Conservation (phyloP, 2,113 vertebrate species). For the Xiphias gladius region DNA sequence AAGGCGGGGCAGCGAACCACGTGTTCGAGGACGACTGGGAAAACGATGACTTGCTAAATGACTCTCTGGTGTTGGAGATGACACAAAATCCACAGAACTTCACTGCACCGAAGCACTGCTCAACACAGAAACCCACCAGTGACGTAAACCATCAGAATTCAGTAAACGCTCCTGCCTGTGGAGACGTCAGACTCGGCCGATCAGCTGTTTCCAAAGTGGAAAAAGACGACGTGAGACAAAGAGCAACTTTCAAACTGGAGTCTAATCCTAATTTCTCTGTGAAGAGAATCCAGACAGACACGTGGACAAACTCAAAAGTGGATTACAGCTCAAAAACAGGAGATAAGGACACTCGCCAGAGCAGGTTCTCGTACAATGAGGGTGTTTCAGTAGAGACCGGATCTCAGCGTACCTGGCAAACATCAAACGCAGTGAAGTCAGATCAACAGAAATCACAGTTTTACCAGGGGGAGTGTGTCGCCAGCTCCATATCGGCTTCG, state of each 20-base stretch:
- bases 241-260: slow-evolving; percentile 50
- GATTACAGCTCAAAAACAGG: rapidly evolving
- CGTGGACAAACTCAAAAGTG: background rate
- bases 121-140: slow-evolving; percentile 68
- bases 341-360: background rate
- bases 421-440: background rate
- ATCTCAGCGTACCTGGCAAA: background rate
- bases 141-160: background rate
- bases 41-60: slow-evolving; percentile 86
- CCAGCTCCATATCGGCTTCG: background rate
- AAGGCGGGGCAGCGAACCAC: slow-evolving; percentile 24
- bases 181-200: background rate
- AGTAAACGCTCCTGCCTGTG: background rate
- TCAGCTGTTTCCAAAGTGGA: background rate
- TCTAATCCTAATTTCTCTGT: slow-evolving; percentile 53
- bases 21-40: slow-evolving; percentile 89
- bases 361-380: background rate
- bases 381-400: background rate
- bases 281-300: background rate
- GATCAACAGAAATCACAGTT: background rate
- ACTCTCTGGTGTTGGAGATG: slow-evolving; percentile 88
- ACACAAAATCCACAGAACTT: slow-evolving; percentile 85
- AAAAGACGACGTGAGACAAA: slow-evolving; percentile 27
- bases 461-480: background rate
- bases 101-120: slow-evolving; percentile 50